Evolutionary conservation across 1,140 invertebrate species (phyloP), one percentile per base, ranked within the genome.

Genomic region (Drosophila pachea): DNA sequence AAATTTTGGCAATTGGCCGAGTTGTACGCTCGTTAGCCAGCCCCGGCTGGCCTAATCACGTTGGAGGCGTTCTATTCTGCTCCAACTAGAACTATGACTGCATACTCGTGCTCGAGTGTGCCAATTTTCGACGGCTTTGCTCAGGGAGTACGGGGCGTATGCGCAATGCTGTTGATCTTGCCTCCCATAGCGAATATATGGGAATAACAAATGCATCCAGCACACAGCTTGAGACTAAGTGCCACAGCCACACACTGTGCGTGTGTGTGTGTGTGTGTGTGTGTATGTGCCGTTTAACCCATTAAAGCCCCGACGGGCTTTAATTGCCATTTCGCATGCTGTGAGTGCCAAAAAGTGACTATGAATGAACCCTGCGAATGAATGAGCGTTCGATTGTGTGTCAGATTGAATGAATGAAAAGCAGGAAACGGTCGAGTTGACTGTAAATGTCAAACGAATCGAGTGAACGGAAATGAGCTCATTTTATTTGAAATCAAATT

Each of bases 321-420:
- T 84, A 84, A 84, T 84, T 84, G 72, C 69, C 69, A 71, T 79
- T 83, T 84, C 78, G 52, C 83, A 83, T 83, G 83, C 83, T 87
- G 78, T 60, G 83, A 78, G 75, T 78, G 78, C 78, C 83, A 78
- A 83, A 83, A 82, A 58, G 14, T 38, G 22, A 36, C 56, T 72
- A 76, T 77, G 82, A 87, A 86, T 87, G 82, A 78, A 83, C 74
- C 56, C 52, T 81, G 66, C 68, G 67, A 68, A 84, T 83, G 78
- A 81, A 81, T 79, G 76, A 68, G 32, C 45, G 33, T 31, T 35
- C 47, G 32, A 67, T 49, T 35, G 14, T 36, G 9, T 16, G 35
- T 5, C 29, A 16, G 43, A 68, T 36, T 81, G 70, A 63, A 61
- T 54, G 49, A 77, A 78, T 79, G 72, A 73, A 69, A 73, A 65